phyloP scores from a whole-genome alignment of 2,797 vertebrate species.

The Hippoglossus hippoglossus region DNA sequence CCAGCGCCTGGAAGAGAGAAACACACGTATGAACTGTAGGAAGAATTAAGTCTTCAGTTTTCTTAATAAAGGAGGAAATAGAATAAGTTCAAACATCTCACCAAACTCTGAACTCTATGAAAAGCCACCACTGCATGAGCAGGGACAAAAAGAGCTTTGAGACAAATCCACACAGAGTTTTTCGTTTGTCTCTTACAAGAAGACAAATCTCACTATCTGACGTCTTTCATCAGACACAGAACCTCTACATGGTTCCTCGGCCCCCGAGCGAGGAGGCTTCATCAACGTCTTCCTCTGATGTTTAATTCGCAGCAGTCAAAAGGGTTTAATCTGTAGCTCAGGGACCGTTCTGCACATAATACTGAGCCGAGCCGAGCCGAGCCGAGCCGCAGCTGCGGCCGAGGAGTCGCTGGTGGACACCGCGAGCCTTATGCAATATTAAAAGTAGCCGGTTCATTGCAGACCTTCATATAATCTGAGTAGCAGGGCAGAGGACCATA shows the following conservation, averaged over 20 bases:
- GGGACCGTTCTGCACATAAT: constrained; percentile 21
- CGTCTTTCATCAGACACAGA: neutral
- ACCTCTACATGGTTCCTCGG: constrained; percentile 4
- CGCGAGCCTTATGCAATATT: constrained; percentile 35
- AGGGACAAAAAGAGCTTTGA: neutral
- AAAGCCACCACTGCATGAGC: neutral
- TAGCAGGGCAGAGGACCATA: constrained; percentile 16
- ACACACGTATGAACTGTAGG: no score
- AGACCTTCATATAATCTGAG: constrained; percentile 37
- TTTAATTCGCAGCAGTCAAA: constrained; percentile 38
- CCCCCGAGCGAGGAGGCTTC: constrained; percentile 15
- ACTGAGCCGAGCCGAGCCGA: no score
- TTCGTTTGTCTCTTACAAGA: constrained; percentile 7
- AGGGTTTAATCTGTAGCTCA: constrained; percentile 48
- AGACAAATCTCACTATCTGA: constrained; percentile 2
- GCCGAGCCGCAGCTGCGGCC: constrained; percentile 15
- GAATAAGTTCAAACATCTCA: no score
- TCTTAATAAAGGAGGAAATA: no score
- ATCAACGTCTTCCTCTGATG: constrained; percentile 32
- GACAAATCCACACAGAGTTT: neutral
- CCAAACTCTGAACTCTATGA: no score
- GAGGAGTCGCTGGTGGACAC: constrained; percentile 19
- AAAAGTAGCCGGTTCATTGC: constrained; percentile 14
- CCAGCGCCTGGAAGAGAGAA: constrained; percentile 76
- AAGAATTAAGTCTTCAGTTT: no score